phyloP scores from a whole-genome alignment of 2,888 invertebrate genomes.

The Andrena trimmerana region DNA sequence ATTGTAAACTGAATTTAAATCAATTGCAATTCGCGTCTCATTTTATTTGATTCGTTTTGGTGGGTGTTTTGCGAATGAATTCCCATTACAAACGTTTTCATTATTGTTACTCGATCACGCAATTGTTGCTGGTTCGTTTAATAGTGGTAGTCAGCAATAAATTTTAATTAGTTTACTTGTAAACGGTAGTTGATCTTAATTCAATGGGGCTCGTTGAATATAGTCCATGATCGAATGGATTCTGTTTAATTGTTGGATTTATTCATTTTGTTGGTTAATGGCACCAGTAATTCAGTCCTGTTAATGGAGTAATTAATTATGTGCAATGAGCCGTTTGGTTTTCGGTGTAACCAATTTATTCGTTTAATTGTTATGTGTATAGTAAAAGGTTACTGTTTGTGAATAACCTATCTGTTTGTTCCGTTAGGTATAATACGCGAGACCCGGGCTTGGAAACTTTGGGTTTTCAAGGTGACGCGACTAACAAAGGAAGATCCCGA shows the following conservation, averaged over 20 bases:
- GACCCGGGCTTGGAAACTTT: too few species aligned
- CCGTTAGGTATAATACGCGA: too few species aligned
- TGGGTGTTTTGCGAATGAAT: background rate
- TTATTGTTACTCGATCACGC: background rate
- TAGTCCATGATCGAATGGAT: too few species aligned
- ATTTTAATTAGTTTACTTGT: background rate
- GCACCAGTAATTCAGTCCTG: background rate
- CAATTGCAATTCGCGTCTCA: too few species aligned
- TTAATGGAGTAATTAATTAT: slow-evolving; percentile 26
- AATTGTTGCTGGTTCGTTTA: too few species aligned
- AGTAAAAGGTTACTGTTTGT: too few species aligned
- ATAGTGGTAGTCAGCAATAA: background rate
- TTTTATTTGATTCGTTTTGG: background rate
- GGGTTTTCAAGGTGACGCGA: too few species aligned
- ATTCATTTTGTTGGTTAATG: slow-evolving; percentile 25
- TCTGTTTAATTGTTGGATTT: background rate
- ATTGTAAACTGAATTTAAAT: too few species aligned
- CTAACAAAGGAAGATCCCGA: too few species aligned
- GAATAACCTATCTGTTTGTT: too few species aligned
- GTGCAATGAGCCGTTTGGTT: background rate
- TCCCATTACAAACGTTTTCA: slow-evolving; percentile 13
- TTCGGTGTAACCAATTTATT: background rate
- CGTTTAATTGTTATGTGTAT: too few species aligned
- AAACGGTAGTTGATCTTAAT: background rate
- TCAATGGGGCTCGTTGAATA: background rate